Conservation (phyloP, 2,113 vertebrate genomes). For the Neolamprologus modestus region DNA sequence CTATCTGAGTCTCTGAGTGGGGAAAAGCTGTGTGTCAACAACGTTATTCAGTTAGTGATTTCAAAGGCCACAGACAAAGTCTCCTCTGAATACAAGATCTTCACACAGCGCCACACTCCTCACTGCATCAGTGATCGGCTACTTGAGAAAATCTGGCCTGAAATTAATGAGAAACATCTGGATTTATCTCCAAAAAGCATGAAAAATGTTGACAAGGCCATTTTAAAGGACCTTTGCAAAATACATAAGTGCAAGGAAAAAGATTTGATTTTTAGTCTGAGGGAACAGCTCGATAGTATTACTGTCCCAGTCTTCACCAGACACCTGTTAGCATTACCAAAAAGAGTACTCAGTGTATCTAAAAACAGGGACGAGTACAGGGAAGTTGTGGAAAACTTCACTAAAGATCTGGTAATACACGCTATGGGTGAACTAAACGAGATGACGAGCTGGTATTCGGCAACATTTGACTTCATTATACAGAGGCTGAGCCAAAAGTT, state of each 20-base stretch:
- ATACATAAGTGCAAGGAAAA: not conserved
- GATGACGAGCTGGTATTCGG: rapidly evolving
- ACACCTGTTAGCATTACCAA: rapidly evolving
- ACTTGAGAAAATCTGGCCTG: not conserved
- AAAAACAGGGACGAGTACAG: rapidly evolving
- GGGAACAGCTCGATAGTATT: rapidly evolving
- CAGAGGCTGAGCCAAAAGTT: not conserved
- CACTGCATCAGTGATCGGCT: not conserved
- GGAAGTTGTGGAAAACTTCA: not conserved
- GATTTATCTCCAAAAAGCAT: not conserved
- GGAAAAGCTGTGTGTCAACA: not conserved
- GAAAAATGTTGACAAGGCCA: not conserved
- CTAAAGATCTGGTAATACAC: not conserved
- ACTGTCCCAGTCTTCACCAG: rapidly evolving
- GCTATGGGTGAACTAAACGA: not conserved
- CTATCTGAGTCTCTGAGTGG: not conserved
- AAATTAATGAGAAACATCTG: not conserved
- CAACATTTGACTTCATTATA: not conserved
- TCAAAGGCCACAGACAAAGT: not conserved
- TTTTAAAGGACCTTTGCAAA: not conserved
- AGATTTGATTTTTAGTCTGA: not conserved
- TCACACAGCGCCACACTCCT: not conserved
- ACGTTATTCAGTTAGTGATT: not conserved
- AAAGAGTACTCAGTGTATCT: not conserved
- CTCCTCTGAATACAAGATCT: not conserved